Percentiles rank a stretch among this genome's conserved stretches.
These are phyloP conservation scores for Planococcus citri DNA, from an alignment of 1,140 invertebrate species.

Conservation along the genomic window DNA sequence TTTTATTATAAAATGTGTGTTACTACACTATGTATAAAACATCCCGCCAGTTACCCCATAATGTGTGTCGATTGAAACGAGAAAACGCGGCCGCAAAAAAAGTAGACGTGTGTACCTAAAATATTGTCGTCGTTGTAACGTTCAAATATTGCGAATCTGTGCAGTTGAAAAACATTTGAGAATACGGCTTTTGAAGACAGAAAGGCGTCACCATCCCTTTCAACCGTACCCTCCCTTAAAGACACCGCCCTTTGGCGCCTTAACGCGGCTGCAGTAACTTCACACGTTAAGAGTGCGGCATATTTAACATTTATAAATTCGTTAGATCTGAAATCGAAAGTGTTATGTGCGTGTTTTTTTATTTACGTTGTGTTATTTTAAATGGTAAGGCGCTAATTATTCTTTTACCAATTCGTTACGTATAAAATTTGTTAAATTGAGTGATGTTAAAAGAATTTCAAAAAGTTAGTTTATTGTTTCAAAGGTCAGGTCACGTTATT, in stretches of 20 bases:
- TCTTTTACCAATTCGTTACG: not conserved
- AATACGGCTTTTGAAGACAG: not conserved
- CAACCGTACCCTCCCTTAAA: not conserved
- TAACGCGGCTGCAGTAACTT: not conserved
- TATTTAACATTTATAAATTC: not conserved
- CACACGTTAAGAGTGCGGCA: not conserved
- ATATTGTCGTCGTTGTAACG: not conserved
- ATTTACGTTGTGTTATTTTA: not conserved
- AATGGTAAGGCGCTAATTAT: not conserved
- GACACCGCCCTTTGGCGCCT: conserved; percentile 4
- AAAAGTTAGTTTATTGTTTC: no score
- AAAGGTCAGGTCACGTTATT: not conserved
- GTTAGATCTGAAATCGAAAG: not conserved
- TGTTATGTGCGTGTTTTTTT: not conserved
- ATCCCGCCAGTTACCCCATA: no score
- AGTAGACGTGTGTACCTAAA: not conserved
- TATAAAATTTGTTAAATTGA: not conserved
- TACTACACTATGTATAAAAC: no score
- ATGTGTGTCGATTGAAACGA: no score
- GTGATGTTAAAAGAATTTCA: no score
- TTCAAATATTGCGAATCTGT: not conserved
- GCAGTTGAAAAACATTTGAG: not conserved
- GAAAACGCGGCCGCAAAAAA: no score
- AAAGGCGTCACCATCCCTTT: conserved; percentile 1
- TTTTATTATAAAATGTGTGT: not conserved